Conservation (phyloP, 2,113 vertebrate species). For the Damaliscus lunatus region DNA sequence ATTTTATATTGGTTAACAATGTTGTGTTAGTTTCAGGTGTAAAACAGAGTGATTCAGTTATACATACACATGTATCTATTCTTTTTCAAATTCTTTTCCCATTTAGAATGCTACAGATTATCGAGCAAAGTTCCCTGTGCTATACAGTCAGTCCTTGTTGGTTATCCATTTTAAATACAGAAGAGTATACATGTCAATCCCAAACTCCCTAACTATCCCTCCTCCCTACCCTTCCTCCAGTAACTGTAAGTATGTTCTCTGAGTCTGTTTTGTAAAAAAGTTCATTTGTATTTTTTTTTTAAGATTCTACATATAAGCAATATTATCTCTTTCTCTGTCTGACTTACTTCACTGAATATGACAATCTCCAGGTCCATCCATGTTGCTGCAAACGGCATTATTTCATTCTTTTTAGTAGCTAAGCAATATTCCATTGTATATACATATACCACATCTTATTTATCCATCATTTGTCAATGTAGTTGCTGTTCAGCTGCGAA, state of each 20-base stretch:
- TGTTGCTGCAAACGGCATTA: not conserved
- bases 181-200: not conserved
- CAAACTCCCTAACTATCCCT: not conserved
- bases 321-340: not conserved
- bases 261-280: not conserved
- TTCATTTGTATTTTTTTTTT: not conserved
- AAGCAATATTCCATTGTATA: not conserved
- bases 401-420: not conserved
- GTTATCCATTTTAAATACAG: not conserved
- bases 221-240: not conserved
- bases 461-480: not conserved
- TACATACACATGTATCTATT: not conserved
- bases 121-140: not conserved
- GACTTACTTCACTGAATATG: not conserved
- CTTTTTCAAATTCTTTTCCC: not conserved
- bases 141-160: not conserved
- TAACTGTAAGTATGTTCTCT: not conserved
- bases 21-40: not conserved
- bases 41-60: not conserved
- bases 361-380: not conserved
- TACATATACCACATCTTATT: not conserved
- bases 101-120: not conserved
- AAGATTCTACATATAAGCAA: not conserved
- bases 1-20: not conserved
- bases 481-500: not conserved